phyloP scores from a whole-genome alignment of 2,113 vertebrate species.

The Pristiophorus japonicus region DNA sequence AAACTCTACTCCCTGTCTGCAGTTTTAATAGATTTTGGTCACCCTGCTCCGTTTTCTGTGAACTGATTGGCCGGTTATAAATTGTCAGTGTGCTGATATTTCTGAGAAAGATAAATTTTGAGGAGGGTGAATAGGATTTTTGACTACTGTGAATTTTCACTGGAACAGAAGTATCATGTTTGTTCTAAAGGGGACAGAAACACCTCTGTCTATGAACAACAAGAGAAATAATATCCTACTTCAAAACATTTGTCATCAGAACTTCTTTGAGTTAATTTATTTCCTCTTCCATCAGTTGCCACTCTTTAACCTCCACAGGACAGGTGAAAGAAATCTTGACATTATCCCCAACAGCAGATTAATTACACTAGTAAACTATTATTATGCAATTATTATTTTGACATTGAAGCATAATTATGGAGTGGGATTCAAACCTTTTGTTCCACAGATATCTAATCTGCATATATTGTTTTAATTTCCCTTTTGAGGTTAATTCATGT shows the following conservation, averaged over 20 bases:
- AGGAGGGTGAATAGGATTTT: background rate
- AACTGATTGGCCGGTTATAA: background rate
- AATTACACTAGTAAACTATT: background rate
- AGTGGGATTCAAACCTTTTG: conserved; percentile 16
- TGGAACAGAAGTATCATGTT: background rate
- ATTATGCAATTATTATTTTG: conserved; percentile 18
- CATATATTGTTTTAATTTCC: conserved; percentile 33
- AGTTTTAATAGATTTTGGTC: background rate
- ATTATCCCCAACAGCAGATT: background rate
- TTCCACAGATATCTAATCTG: background rate
- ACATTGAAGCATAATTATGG: conserved; percentile 6
- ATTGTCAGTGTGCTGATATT: background rate
- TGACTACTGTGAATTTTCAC: background rate
- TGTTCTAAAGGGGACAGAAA: background rate
- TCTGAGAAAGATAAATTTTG: background rate
- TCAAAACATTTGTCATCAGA: background rate
- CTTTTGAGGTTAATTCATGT: conserved; percentile 11
- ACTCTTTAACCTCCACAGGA: background rate
- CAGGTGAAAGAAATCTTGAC: background rate
- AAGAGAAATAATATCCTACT: background rate
- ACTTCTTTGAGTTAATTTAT: background rate
- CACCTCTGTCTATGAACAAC: too few relatives aligned
- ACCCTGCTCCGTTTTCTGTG: background rate
- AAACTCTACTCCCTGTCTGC: background rate
- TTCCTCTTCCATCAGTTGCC: background rate